Evolutionary conservation across 2,113 vertebrate genomes (phyloP), one percentile per base, ranked within the genome.

Genomic region (Tenebrosternarchus preto): DNA sequence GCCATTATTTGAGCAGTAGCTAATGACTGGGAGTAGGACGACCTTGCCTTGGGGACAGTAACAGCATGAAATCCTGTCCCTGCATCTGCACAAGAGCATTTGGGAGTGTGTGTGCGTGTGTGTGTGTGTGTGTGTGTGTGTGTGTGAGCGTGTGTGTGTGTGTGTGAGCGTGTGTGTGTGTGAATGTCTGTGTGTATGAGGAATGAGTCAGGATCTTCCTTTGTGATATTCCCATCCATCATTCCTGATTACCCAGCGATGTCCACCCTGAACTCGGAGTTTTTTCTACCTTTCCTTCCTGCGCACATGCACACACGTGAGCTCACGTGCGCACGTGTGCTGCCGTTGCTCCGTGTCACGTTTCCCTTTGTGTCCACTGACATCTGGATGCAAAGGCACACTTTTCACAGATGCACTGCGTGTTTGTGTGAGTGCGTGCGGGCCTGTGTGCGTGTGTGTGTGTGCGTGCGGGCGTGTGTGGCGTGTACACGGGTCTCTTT

Each of bases 171-270:
- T 71, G 68, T 78, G 70, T 72, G 77, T 73, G 36, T 39, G 25
- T 77, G 91, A 4, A 6, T 36, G 33, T 36, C 3, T 90, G 33
- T 36, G 33, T 36, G 33, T 36, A 6, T 36, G 93, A 95, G 93
- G 93, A 95, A 95, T 94, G 63, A 85, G 61, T 57, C 89, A 92
- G 92, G 91, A 93, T 92, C 92, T 88, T 89, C 91, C 93, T 93
- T 91, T 86, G 2, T 82, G 83, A 87, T 90, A 86, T 92, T 92
- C 92, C 93, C 91, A 94, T 96, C 94, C 93, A 95, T 95, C 94
- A 95, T 93, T 93, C 92, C 93, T 95, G 92, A 95, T 95, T 94
- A 95, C 93, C 88, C 93, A 92, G 89, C 92, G 91, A 93, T 89
- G 91, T 93, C n/a, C 94, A 94, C 80, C 90, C 81, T 0, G 89